phyloP scores from a whole-genome alignment of 2,113 vertebrate genomes.

The Girardinichthys multiradiatus region DNA sequence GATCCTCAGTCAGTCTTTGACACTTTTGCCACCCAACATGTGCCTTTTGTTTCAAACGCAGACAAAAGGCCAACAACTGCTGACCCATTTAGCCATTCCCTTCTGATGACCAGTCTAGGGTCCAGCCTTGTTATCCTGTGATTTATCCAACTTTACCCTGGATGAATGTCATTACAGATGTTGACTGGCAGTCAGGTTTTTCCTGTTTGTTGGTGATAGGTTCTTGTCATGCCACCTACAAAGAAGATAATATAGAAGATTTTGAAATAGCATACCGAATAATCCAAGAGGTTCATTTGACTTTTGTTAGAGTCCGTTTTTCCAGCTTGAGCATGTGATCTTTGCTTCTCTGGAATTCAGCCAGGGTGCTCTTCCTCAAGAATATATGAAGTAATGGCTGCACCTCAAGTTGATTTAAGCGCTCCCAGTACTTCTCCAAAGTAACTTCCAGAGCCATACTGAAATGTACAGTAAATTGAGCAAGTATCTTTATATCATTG shows the following conservation, averaged over 20 bases:
- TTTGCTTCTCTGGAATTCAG: no score
- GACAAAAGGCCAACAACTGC: conserved; percentile 80
- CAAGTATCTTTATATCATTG: no score
- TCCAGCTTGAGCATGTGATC: no score
- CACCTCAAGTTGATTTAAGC: no score
- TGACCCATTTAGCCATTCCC: conserved; percentile 46
- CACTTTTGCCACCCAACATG: conserved; percentile 85
- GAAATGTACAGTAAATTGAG: no score
- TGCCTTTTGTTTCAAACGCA: conserved; percentile 73
- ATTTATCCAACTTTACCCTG: conserved; percentile 58
- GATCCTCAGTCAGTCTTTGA: conserved; percentile 75
- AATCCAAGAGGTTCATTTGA: neutral
- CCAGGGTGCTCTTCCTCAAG: no score
- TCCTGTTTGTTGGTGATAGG: conserved; percentile 59
- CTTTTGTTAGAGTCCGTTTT: no score
- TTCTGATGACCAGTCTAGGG: conserved; percentile 56
- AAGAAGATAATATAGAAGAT: neutral
- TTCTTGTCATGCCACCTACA: neutral
- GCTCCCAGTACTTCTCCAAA: no score
- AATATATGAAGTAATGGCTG: no score
- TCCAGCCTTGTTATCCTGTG: conserved; percentile 43
- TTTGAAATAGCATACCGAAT: neutral
- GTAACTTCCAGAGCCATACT: no score
- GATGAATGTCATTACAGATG: conserved; percentile 61
- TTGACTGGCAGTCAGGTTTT: conserved; percentile 58